Evolutionary conservation across 2,888 invertebrate genomes (phyloP).

Genomic region (Aporophyla lueneburgensis): DNA sequence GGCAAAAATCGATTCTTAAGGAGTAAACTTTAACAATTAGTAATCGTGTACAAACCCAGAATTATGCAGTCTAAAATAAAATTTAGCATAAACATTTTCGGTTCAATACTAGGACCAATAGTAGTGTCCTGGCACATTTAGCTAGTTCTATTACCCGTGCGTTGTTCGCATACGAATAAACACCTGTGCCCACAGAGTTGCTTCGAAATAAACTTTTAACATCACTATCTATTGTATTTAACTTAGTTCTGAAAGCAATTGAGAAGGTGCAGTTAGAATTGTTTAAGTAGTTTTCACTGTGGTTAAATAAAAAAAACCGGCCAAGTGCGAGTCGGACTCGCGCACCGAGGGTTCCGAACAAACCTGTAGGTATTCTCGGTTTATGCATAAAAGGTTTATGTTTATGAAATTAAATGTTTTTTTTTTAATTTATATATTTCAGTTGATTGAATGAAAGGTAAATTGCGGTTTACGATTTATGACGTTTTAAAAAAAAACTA

Average conservation of each 20-base stretch:
- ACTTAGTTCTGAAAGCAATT: slow-evolving; percentile 48
- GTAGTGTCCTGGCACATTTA: slow-evolving; percentile 48
- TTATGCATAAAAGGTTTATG: too few relatives aligned
- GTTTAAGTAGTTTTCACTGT: slow-evolving; percentile 11
- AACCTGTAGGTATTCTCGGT: too few relatives aligned
- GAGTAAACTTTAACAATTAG: not conserved
- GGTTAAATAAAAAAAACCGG: not conserved
- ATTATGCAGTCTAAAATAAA: not conserved
- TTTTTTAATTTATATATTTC: too few relatives aligned
- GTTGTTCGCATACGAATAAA: slow-evolving; percentile 61
- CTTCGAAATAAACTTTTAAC: slow-evolving; percentile 49
- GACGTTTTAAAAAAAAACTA: too few relatives aligned
- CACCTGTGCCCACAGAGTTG: slow-evolving; percentile 56
- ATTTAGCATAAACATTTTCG: not conserved
- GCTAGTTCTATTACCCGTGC: slow-evolving; percentile 57
- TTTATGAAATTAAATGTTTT: too few relatives aligned
- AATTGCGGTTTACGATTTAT: too few relatives aligned
- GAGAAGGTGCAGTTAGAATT: slow-evolving; percentile 14
- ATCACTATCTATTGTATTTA: slow-evolving; percentile 33
- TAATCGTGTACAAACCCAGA: not conserved
- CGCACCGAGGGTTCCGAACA: too few relatives aligned
- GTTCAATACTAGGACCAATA: slow-evolving; percentile 6
- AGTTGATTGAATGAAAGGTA: too few relatives aligned
- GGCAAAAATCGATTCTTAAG: too few relatives aligned
- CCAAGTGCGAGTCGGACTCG: too few relatives aligned